Percentiles rank a stretch among this genome's conserved stretches.
Conservation (phyloP, 2,888 invertebrate species). For the Caenorhabditis angaria region DNA sequence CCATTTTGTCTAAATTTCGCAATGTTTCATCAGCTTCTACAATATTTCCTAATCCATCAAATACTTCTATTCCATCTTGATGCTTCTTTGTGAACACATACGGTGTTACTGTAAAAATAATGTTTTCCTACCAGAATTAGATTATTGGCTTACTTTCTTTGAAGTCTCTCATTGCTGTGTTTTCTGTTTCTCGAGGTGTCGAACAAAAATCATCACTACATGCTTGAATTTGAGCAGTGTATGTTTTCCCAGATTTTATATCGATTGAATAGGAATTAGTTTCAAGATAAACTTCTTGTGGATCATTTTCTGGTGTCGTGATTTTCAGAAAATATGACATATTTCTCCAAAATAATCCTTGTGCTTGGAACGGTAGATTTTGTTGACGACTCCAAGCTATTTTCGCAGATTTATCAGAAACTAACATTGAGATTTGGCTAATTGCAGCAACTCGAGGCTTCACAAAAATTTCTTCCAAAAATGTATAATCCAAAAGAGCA, state of each 20-base stretch:
- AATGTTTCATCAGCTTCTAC: slow-evolving; percentile 21
- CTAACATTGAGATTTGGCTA: slow-evolving; percentile 46
- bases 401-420: slow-evolving; percentile 47
- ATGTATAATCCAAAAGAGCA: slow-evolving; percentile 44
- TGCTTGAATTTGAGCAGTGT: slow-evolving; percentile 38
- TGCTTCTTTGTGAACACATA: slow-evolving; percentile 29
- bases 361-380: slow-evolving; percentile 59
- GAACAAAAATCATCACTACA: slow-evolving; percentile 48
- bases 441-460: slow-evolving; percentile 51
- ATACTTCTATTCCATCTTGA: slow-evolving; percentile 23
- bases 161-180: slow-evolving; percentile 33
- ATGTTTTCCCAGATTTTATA: slow-evolving; percentile 21
- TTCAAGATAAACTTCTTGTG: slow-evolving; percentile 18
- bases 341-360: slow-evolving; percentile 36
- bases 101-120: slow-evolving; percentile 25
- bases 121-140: background rate
- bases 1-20: slow-evolving; percentile 23
- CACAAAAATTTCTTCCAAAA: slow-evolving; percentile 47
- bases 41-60: slow-evolving; percentile 27
- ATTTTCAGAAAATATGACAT: slow-evolving; percentile 35
- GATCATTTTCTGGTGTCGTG: slow-evolving; percentile 22
- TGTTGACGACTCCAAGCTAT: slow-evolving; percentile 55
- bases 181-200: slow-evolving; percentile 19
- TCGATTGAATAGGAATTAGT: slow-evolving; percentile 40
- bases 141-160: background rate